Percentiles rank a stretch among this genome's conserved stretches.
Conservation (phyloP, 2,888 invertebrate genomes). For the Drosophila nr. medialis region DNA sequence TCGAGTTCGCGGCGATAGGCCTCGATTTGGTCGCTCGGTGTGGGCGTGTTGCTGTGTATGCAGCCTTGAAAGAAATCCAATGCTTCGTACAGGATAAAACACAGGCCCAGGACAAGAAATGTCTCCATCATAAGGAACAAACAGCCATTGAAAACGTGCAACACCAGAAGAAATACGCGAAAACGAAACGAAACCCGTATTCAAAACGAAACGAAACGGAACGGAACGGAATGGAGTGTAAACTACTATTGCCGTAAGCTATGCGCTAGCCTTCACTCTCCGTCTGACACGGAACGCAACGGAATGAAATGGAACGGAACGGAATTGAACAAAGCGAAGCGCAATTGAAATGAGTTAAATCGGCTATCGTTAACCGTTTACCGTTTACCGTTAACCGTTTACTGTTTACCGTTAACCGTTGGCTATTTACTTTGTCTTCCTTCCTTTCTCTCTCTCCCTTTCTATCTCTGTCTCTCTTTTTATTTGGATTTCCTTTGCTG, state of each 20-base stretch:
- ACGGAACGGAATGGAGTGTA: slow-evolving; percentile 9
- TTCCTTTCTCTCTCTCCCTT: slow-evolving; percentile 2
- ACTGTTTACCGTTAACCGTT: slow-evolving; percentile 12
- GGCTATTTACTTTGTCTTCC: slow-evolving; percentile 9
- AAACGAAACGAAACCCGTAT: slow-evolving; percentile 13
- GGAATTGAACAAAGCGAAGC: slow-evolving; percentile 2
- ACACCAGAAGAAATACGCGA: slow-evolving; percentile 36
- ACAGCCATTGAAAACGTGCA: slow-evolving; percentile 79
- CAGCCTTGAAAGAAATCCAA: slow-evolving; percentile 88
- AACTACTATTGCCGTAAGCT: background rate
- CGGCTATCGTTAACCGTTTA: slow-evolving; percentile 6
- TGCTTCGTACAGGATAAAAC: slow-evolving; percentile 89
- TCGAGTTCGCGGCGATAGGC: slow-evolving; percentile 84
- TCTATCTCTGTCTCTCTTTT: slow-evolving; percentile 11
- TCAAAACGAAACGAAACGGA: slow-evolving; percentile 22
- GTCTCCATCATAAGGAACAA: slow-evolving; percentile 87
- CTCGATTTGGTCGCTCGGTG: slow-evolving; percentile 83
- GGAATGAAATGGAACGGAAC: slow-evolving; percentile 11
- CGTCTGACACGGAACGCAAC: slow-evolving; percentile 13
- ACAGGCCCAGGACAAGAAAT: slow-evolving; percentile 88
- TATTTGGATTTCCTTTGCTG: background rate
- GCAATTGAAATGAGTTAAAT: slow-evolving; percentile 6
- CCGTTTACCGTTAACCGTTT: slow-evolving; percentile 9
- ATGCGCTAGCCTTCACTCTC: background rate
- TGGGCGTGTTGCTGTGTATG: slow-evolving; percentile 83